Base-by-base conservation (phyloP, 2,797 vertebrate species). In the Sebastes nivosus region DNA sequence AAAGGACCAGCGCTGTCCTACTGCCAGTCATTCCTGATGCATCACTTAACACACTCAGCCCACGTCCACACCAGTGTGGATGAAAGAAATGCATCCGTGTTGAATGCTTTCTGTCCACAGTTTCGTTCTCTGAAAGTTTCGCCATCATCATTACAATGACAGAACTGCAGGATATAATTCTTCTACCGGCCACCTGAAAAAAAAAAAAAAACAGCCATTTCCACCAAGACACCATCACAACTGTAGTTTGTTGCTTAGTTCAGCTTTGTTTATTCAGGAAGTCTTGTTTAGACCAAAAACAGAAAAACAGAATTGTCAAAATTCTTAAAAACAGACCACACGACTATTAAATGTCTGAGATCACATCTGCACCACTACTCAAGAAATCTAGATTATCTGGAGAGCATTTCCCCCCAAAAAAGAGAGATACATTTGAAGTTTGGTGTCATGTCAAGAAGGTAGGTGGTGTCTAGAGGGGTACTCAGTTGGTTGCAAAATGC, bases 1-100 rank as follows among this genome's bases (percentile, higher is more conserved):
- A 92, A 94, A 93, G 91, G 81, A 90, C 71, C 83, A 82, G 79
- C 16, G 60, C 70, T 67, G 75, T 83, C 84, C 91, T 70, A n/a
- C 89, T 81, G 87, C 87, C 88, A 83, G 77, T 89, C 91, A 86
- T 79, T 88, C 78, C 70, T 65, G 67, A 87, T 88, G 83, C 92
- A 87, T 92, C 88, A 80, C 82, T 87, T 82, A 83, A 80, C 81
- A 81, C 79, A 16, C 72, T 58, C 76, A 58, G 75, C 52, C 42
- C 60, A 11, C 10, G 18, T 75, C 60, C 67, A 52, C 36, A 32
- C 74, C 68, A 61, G 8, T 25, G 63, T n/a, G 32, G 65, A 83
- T 66, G 30, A 80, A 78, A 77, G 72, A 84, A 38, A 11, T 46
- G 6, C 2, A 57, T 57, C 50, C 11, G n/a, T 8, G 64, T 27